Evolutionary conservation across 2,888 invertebrate species (phyloP).

Genomic region (Ichneumoninae sp.): DNA sequence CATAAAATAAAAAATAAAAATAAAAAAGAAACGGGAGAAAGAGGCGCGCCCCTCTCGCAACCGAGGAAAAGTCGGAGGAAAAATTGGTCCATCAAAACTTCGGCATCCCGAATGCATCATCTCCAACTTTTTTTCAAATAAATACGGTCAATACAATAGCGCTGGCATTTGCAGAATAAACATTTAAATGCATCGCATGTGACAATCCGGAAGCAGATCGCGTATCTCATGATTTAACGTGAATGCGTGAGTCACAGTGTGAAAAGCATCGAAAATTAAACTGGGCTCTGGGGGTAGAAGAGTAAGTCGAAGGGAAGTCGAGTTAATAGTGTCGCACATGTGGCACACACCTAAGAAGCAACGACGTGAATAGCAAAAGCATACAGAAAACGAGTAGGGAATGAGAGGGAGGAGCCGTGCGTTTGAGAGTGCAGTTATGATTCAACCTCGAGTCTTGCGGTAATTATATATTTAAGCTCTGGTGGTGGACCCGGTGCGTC

Average conservation of each 20-base stretch:
- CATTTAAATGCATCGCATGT: neutral
- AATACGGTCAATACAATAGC: neutral
- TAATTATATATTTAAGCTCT: conserved; percentile 70
- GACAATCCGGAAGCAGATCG: conserved; percentile 46
- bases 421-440: conserved; percentile 68
- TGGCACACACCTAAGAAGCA: conserved; percentile 60
- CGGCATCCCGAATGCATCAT: neutral
- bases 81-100: conserved; percentile 10
- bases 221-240: conserved; percentile 51
- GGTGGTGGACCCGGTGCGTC: conserved; percentile 33
- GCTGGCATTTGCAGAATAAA: neutral
- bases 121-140: neutral
- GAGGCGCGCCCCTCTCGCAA: conserved; percentile 22
- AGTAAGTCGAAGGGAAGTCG: conserved; percentile 11
- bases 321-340: conserved; percentile 64
- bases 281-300: conserved; percentile 2
- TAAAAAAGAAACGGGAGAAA: neutral
- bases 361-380: conserved; percentile 60
- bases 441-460: conserved; percentile 66
- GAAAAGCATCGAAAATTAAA: conserved; percentile 55
- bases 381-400: conserved; percentile 27
- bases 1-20: conserved; percentile 28
- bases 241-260: conserved; percentile 60
- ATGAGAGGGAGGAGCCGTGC: conserved; percentile 41
- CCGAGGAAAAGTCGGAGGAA: conserved; percentile 42